phyloP scores from a whole-genome alignment of 2,113 vertebrate species.

The Microcebus tavaratra region DNA sequence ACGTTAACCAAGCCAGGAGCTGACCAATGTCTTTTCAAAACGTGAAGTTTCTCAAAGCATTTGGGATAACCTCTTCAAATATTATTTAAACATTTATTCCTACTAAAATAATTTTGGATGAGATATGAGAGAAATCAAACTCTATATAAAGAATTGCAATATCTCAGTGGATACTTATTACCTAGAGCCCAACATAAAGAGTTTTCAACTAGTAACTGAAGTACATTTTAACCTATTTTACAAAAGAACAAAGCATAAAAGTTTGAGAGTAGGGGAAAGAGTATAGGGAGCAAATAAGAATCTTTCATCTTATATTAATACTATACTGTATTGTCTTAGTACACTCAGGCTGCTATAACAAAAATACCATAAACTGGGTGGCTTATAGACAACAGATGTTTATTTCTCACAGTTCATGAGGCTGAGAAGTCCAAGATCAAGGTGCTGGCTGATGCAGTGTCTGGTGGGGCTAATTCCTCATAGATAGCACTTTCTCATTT shows the following conservation, averaged over 20 bases:
- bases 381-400: neutral
- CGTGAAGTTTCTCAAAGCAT: neutral
- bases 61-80: neutral
- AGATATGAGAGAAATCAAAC: neutral
- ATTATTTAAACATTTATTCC: neutral
- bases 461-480: neutral
- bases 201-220: neutral
- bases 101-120: neutral
- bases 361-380: neutral
- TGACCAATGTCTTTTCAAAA: neutral
- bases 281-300: neutral
- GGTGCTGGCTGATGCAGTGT: rapidly evolving
- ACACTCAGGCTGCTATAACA: neutral
- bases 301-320: neutral
- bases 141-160: neutral
- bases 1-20: neutral
- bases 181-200: neutral
- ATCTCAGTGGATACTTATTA: neutral
- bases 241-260: neutral
- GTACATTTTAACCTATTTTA: neutral
- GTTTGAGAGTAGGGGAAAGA: neutral
- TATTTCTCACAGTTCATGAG: neutral
- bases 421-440: neutral
- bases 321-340: neutral
- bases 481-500: neutral